Conservation (phyloP, 2,888 invertebrate species). For the Tinea pellionella region DNA sequence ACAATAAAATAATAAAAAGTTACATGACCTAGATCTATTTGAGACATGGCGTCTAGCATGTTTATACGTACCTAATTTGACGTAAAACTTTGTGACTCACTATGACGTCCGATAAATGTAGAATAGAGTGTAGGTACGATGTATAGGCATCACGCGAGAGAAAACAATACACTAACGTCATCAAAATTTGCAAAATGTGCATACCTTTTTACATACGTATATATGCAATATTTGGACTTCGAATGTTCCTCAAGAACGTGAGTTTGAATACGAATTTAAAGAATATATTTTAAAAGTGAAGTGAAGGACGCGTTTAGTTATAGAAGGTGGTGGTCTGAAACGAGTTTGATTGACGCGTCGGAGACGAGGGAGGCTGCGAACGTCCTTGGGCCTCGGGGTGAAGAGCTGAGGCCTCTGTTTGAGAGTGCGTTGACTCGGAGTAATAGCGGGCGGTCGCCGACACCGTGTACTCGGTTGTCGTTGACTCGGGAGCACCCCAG, state of each 20-base stretch:
- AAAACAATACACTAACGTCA: neutral
- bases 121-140: neutral
- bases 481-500: neutral
- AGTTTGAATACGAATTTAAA: too few relatives aligned
- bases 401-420: neutral
- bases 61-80: slow-evolving; percentile 2
- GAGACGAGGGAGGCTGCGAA: neutral
- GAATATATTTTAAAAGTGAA: too few relatives aligned
- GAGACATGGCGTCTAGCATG: neutral
- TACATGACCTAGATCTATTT: neutral
- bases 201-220: too few relatives aligned
- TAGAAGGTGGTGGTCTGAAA: neutral
- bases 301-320: too few relatives aligned
- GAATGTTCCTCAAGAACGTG: too few relatives aligned
- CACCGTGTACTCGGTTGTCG: neutral
- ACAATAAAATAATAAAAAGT: neutral
- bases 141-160: neutral
- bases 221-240: too few relatives aligned
- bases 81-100: neutral
- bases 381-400: neutral
- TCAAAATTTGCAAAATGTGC: neutral
- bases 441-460: slow-evolving; percentile 5
- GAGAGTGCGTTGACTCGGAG: neutral
- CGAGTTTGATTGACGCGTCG: neutral
- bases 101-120: neutral